Base-by-base conservation (phyloP, 2,113 vertebrate species). In the Neodontobutis hainanensis region DNA sequence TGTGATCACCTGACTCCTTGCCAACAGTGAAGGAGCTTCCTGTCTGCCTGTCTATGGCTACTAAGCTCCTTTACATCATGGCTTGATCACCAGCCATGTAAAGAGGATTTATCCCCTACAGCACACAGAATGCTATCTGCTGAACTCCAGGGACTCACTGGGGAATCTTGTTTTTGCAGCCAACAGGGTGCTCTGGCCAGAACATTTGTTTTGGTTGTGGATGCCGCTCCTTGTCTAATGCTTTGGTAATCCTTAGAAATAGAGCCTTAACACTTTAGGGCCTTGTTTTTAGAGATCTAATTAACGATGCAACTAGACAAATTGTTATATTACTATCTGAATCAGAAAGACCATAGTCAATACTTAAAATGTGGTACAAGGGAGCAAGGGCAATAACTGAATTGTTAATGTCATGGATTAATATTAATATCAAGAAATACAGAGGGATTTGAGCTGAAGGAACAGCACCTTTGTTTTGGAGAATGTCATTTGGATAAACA, bases 21-120 rank as follows among this genome's bases (percentile, higher is more conserved):
- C 61, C 77, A 73, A 87, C 84, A 55, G 78, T 43, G 61, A 60
- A 73, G 70, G 70, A 52, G 70, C 66, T 68, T 80, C 77, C 65
- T 65, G 65, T 61, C 65, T 64, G 84, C 14, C 68, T 71, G 82
- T 81, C 84, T 83, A 47, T 80, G 70, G 71, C 76, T 67, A 44
- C 77, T 92, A 92, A 93, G 89, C 90, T 90, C 78, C 81, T 90
- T 88, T 91, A 89, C 90, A 86, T 88, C 89, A 85, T n/a, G 82
- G 72, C 81, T 82, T 87, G 86, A 86, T 86, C 85, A 78, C 76
- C 69, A 64, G 78, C 84, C 81, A 85, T 73, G 87, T 82, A 91
- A 93, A 92, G 88, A 92, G 91, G 91, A 92, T 91, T 93, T 92
- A 82, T 86, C 77, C 80, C 79, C 73, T 75, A 79, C 38, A 85